A percentile compares a stretch with the other conserved stretches of the same genome.
These are phyloP conservation scores for Eupelmus urozonus DNA, from an alignment of 2,888 invertebrate species.

Conservation along the genomic window DNA sequence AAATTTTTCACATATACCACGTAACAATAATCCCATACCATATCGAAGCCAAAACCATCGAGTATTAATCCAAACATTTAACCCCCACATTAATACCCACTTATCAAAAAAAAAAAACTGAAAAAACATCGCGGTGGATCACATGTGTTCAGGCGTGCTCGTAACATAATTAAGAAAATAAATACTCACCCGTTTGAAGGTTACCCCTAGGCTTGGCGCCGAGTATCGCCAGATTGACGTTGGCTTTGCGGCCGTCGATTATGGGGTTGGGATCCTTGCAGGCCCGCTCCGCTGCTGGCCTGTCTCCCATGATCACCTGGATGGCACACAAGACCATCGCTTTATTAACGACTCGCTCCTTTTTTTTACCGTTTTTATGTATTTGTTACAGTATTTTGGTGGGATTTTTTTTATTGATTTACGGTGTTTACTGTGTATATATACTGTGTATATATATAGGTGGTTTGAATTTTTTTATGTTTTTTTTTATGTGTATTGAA, in stretches of 20 bases:
- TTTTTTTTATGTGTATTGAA: too few species aligned
- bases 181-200: slow-evolving; percentile 85
- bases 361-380: neutral
- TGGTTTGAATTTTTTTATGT: too few species aligned
- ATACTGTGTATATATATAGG: too few species aligned
- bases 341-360: slow-evolving; percentile 58
- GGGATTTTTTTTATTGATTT: neutral
- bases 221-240: slow-evolving; percentile 97
- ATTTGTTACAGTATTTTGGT: neutral
- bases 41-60: too few species aligned
- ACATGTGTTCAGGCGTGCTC: neutral
- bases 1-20: too few species aligned
- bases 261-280: slow-evolving; percentile 99
- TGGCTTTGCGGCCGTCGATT: slow-evolving; percentile 98
- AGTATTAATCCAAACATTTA: neutral
- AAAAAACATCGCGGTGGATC: neutral
- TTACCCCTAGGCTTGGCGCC: slow-evolving; percentile 97
- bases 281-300: slow-evolving; percentile 95
- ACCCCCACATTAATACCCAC: neutral
- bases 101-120: neutral
- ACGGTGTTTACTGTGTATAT: too few species aligned
- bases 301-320: slow-evolving; percentile 98
- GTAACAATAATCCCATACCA: too few species aligned
- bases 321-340: slow-evolving; percentile 67
- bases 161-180: neutral